These are phyloP conservation scores for Drosophila nannoptera DNA, from an alignment of 1,140 invertebrate species.

Conservation along the genomic window DNA sequence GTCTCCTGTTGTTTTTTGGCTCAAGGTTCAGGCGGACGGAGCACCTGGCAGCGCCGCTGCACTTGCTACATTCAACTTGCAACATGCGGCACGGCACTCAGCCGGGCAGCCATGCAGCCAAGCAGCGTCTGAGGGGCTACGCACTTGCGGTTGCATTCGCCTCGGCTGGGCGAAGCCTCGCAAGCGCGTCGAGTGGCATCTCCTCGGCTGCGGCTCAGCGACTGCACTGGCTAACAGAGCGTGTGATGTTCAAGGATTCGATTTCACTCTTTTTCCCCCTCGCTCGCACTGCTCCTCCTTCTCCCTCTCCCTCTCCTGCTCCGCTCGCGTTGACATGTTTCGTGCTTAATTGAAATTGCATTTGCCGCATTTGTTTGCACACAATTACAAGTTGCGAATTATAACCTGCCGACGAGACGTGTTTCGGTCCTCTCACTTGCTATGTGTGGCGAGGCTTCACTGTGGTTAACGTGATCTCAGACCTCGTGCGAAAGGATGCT, in stretches of 20 bases:
- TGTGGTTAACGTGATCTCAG: conserved; percentile 30
- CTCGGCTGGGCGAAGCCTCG: conserved; percentile 46
- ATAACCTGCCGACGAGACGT: conserved; percentile 33
- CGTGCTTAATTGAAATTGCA: conserved; percentile 70
- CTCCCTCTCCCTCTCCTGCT: not conserved
- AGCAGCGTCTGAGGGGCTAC: conserved; percentile 38
- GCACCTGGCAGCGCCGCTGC: conserved; percentile 33
- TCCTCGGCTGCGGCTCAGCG: conserved; percentile 23
- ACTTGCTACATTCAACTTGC: conserved; percentile 33
- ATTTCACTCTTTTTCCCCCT: conserved; percentile 63
- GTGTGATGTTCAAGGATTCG: conserved; percentile 62
- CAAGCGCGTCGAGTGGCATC: conserved; percentile 44
- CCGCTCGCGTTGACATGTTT: conserved; percentile 3
- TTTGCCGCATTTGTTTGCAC: conserved; percentile 70
- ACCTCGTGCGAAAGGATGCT: not conserved
- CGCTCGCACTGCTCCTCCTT: conserved; percentile 2
- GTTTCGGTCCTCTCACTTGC: conserved; percentile 37
- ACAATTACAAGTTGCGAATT: conserved; percentile 59
- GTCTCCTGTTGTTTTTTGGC: conserved; percentile 12
- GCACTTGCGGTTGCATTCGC: conserved; percentile 39
- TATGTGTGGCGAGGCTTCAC: conserved; percentile 37
- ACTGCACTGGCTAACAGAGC: conserved; percentile 44
- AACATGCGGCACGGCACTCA: conserved; percentile 23
- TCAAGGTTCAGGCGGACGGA: conserved; percentile 41
- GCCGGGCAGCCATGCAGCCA: conserved; percentile 9